These are phyloP conservation scores for Propsilocerus akamusi DNA, from an alignment of 1,140 invertebrate genomes.

Conservation along the genomic window DNA sequence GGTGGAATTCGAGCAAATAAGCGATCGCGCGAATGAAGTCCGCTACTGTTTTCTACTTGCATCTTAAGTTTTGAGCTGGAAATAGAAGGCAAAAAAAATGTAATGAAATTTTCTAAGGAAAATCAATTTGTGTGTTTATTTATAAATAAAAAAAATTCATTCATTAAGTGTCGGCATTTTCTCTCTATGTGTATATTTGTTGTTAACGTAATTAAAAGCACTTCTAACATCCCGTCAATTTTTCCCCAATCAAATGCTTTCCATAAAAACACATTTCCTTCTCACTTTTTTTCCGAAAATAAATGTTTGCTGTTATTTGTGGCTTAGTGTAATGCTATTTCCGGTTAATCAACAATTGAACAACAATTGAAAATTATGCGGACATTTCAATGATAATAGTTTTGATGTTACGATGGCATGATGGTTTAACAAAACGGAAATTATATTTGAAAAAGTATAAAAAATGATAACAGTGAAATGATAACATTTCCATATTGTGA, in stretches of 20 bases:
- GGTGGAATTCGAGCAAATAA: background rate
- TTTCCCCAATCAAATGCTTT: no score
- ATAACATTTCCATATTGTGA: no score
- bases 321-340: background rate
- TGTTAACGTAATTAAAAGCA: background rate
- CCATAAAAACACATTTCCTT: slow-evolving; percentile 2
- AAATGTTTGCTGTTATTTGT: background rate
- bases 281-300: no score
- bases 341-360: background rate
- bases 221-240: slow-evolving; percentile 1
- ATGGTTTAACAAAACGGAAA: no score
- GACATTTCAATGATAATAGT: no score
- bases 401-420: no score
- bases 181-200: no score
- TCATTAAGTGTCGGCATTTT: background rate
- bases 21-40: background rate
- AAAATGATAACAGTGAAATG: no score
- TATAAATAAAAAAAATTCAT: no score
- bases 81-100: background rate
- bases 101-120: background rate
- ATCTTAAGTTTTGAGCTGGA: background rate
- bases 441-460: no score
- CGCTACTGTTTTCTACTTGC: background rate
- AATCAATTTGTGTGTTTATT: no score
- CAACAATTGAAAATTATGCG: background rate